Evolutionary conservation across 1,140 invertebrate species (phyloP), one percentile per base, ranked within the genome.

Genomic region (Lasioglossum baleicum): DNA sequence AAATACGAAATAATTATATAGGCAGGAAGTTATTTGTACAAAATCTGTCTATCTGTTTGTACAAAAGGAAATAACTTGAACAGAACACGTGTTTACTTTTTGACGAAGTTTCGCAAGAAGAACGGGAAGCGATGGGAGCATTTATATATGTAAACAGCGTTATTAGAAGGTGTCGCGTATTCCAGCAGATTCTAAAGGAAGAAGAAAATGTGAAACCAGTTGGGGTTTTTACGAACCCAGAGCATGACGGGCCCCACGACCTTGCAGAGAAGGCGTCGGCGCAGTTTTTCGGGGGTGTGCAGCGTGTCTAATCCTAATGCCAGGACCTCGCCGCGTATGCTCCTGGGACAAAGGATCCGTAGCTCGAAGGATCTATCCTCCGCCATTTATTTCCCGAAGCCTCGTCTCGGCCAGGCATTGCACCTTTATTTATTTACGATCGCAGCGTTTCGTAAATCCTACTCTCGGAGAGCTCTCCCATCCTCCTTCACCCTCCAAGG

Each of bases 301-400:
- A 26, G 69, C 67, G 66, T 79, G 51, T 67, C 80, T 84, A 85
- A 81, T 85, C 61, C 74, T 78, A 73, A 84, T 69, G 17, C 67
- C 64, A 53, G 76, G 60, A 44, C 31, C 31, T 53, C 48, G n/a
- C 26, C 10, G 70, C 66, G 35, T 40, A 77, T 51, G 64, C 58
- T 40, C 15, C 31, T 40, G n/a, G 26, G 40, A 81, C 79, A 78
- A 85, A 83, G 65, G 48, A 74, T 11, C 74, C 58, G 61, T 71
- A 71, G 63, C 69, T 20, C 8, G 40, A 15, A 48, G 60, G 71
- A 81, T 67, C 68, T 17, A 40, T 42, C 69, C 20, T 15, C 53
- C 53, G 56, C 42, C 51, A 74, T 81, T 83, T 75, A 74, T 82
- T 83, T 78, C 48, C 48, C 63, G 68, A 17, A 20, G 2, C 15